A percentile compares a stretch with the other conserved stretches of the same genome.
Conservation (phyloP, 2,888 invertebrate genomes). For the Clepsis dumicolana region DNA sequence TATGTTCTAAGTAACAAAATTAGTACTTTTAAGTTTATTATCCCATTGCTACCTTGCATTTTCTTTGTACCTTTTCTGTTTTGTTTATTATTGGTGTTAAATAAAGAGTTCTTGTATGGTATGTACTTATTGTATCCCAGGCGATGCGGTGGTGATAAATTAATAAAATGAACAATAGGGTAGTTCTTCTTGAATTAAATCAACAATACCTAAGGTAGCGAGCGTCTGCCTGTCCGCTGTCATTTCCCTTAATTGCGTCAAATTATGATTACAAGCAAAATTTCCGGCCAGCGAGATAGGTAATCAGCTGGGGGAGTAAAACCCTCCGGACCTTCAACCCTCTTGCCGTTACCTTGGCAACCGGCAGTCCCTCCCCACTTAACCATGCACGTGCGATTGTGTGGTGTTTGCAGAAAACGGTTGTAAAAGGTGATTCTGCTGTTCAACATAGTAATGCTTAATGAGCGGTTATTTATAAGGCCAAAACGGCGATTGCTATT, state of each 20-base stretch:
- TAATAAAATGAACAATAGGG: too few relatives aligned
- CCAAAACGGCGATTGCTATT: neutral
- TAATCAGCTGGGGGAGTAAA: conserved; percentile 66
- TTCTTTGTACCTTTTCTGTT: too few relatives aligned
- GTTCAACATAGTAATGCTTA: conserved; percentile 7
- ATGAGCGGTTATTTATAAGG: conserved; percentile 17
- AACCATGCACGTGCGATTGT: conserved; percentile 47
- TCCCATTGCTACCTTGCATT: too few relatives aligned
- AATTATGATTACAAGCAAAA: conserved; percentile 54
- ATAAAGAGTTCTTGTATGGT: too few relatives aligned
- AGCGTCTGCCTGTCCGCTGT: conserved; percentile 9
- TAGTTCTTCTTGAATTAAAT: neutral
- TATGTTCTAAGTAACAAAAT: too few relatives aligned
- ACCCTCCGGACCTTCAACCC: conserved; percentile 64
- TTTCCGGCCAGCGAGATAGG: conserved; percentile 60
- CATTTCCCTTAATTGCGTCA: conserved; percentile 27
- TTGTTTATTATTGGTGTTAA: too few relatives aligned
- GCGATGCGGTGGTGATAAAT: too few relatives aligned
- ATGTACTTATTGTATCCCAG: too few relatives aligned
- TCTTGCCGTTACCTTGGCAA: conserved; percentile 76
- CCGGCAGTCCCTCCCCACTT: conserved; percentile 72
- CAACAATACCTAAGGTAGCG: conserved; percentile 13
- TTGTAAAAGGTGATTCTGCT: conserved; percentile 29
- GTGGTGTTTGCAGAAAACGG: conserved; percentile 15
- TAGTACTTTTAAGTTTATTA: too few relatives aligned